Conservation (phyloP, 2,113 vertebrate species). For the Otus sunia region DNA sequence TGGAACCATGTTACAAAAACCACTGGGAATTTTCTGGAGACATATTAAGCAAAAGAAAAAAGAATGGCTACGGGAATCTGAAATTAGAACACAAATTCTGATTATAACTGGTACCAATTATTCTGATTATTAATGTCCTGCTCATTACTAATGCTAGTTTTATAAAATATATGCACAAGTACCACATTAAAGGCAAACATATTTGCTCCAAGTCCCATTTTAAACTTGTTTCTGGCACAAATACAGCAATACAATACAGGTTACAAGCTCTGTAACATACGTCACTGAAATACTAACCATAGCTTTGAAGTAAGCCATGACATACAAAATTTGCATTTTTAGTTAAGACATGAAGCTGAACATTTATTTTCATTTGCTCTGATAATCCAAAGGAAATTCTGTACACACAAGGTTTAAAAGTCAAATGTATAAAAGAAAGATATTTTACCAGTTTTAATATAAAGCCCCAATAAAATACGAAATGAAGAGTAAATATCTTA, state of each 20-base stretch:
- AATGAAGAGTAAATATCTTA: background rate
- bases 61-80: background rate
- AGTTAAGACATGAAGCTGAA: background rate
- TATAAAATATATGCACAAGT: background rate
- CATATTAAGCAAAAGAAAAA: background rate
- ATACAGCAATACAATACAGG: background rate
- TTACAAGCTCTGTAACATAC: background rate
- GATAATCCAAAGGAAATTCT: background rate
- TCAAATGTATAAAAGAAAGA: background rate
- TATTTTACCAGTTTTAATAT: background rate
- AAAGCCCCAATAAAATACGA: background rate
- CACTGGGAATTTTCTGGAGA: background rate
- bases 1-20: background rate
- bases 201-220: background rate
- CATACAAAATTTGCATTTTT: background rate
- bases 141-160: background rate
- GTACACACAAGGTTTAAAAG: background rate
- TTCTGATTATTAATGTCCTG: background rate
- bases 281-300: background rate
- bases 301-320: background rate
- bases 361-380: constrained; percentile 12
- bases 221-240: background rate
- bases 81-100: background rate
- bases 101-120: background rate
- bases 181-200: background rate